phyloP scores from a whole-genome alignment of 2,113 vertebrate genomes.

The Mixornis gularis region DNA sequence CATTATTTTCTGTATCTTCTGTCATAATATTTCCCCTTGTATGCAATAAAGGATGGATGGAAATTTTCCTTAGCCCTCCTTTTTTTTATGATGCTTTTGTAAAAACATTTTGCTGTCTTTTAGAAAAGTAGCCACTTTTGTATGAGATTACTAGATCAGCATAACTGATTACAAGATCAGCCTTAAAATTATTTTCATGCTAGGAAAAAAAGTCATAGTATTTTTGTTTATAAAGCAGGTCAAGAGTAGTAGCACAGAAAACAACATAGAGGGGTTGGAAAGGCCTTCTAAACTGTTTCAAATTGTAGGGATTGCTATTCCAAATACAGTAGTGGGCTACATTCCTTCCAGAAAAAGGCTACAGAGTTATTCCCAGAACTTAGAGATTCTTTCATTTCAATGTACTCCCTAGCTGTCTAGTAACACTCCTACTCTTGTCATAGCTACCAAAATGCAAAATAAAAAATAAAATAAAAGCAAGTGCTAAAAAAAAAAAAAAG shows the following conservation, averaged over 20 bases:
- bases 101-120: not conserved
- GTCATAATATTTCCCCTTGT: not conserved
- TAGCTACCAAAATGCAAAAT: not conserved
- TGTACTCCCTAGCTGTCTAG: not conserved
- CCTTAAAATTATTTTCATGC: not conserved
- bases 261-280: not conserved
- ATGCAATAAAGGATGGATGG: not conserved
- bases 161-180: not conserved
- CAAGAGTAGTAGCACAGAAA: not conserved
- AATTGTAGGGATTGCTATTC: not conserved
- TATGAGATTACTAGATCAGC: not conserved
- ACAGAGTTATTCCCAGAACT: not conserved
- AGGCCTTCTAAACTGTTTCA: not conserved
- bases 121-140: not conserved
- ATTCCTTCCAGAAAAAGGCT: not conserved
- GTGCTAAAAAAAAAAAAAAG: not conserved
- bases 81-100: not conserved
- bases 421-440: not conserved
- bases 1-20: not conserved
- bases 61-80: not conserved
- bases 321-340: not conserved
- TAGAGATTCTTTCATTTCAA: not conserved
- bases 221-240: not conserved
- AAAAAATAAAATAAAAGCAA: not conserved
- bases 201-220: not conserved